These are phyloP conservation scores for Harpalus rubripes DNA, from an alignment of 2,888 invertebrate species.

Conservation along the genomic window DNA sequence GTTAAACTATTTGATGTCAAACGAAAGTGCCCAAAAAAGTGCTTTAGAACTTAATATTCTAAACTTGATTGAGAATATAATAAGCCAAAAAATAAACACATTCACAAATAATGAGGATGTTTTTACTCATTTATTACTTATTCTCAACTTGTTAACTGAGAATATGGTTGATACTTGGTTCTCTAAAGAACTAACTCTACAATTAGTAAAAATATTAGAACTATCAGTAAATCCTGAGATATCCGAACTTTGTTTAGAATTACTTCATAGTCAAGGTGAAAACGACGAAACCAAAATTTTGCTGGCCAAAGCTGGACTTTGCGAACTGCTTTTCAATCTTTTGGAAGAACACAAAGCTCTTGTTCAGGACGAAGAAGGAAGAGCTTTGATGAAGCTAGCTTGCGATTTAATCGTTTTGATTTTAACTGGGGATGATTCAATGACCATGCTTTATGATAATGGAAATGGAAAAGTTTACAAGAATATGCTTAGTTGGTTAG, in stretches of 20 bases:
- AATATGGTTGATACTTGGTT: slow-evolving; percentile 79
- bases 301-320: slow-evolving; percentile 87
- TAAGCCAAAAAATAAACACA: slow-evolving; percentile 78
- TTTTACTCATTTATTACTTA: slow-evolving; percentile 79
- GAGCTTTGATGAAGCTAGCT: slow-evolving; percentile 88
- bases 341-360: slow-evolving; percentile 84
- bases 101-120: slow-evolving; percentile 80
- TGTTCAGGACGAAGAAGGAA: slow-evolving; percentile 83
- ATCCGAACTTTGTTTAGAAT: slow-evolving; percentile 87
- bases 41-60: slow-evolving; percentile 80
- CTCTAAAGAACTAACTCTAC: slow-evolving; percentile 73
- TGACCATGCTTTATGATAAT: slow-evolving; percentile 89
- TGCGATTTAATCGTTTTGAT: slow-evolving; percentile 92
- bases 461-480: slow-evolving; percentile 86
- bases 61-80: slow-evolving; percentile 79
- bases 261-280: slow-evolving; percentile 87
- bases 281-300: slow-evolving; percentile 84
- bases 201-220: slow-evolving; percentile 82
- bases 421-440: slow-evolving; percentile 94
- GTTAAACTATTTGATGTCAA: slow-evolving; percentile 89
- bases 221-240: slow-evolving; percentile 85
- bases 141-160: slow-evolving; percentile 83
- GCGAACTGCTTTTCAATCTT: slow-evolving; percentile 86
- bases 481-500: slow-evolving; percentile 88
- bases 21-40: slow-evolving; percentile 83